Base-by-base conservation (phyloP, 2,888 invertebrate species). In the Campoplex capitator region DNA sequence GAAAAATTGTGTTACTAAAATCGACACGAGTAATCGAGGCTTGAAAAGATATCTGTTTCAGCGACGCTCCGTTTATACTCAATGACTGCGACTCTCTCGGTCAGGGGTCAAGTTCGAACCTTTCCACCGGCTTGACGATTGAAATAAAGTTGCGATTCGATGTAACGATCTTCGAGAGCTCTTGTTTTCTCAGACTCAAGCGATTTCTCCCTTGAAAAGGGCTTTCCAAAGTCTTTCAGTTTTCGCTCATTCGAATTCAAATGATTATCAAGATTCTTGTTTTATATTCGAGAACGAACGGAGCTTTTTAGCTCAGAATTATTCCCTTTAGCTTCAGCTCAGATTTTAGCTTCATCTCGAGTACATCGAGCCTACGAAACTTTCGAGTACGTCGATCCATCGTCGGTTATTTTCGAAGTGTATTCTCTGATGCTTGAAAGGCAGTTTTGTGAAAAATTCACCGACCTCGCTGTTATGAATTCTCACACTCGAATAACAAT, bases 1-100 rank as follows among this genome's bases (percentile, higher is more conserved):
- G 95, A 95, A 95, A 89, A 94, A 94, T 89, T 95, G 95, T 89
- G 95, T 95, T 35, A 95, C 95, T 11, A 95, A 95, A 92, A 95
- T 95, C 88, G 95, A 95, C 90, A 95, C 95, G 35, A 94, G 95
- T 86, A 95, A 95, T 90, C 90, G 95, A 86, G 95, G 95, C 71
- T 91, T 95, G 86, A 95, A 95, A 90, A 93, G 95, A 92, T 95
- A 95, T 91, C 90, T 94, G 83, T 94, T 94, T 85, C 94, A 94
- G 90, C 93, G 94, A 86, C 92, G 93, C 62, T 93, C 93, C 62
- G 91, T 93, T 87, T 93, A 93, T 79, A 92, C 92, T 71, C 94
- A 94, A 93, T 94, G 94, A 94, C 94, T 93, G 93, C 93, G 92
- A 91, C 93, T 92, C 83, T 93, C 92, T 78, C 93, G 91, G 93